Percentiles rank a stretch among this genome's conserved stretches.
Conservation (phyloP, 35 echinoderm and acorn worm species). For the Ophiothrix spiculata region DNA sequence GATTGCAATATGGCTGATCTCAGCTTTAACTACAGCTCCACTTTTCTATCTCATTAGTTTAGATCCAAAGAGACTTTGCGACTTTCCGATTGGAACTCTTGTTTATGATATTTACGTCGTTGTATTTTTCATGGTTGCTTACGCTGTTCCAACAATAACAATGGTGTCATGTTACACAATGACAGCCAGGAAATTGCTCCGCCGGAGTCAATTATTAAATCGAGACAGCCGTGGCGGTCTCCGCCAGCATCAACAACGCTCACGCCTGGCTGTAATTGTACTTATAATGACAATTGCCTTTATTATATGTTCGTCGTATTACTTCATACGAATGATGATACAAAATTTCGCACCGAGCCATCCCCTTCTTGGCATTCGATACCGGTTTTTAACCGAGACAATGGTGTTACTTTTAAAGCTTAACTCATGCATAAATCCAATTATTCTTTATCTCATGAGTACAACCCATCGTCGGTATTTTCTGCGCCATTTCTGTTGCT, state of each 20-base stretch:
- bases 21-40: neutral
- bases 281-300: constrained; percentile 24
- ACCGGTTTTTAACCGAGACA: neutral
- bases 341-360: neutral
- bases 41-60: neutral
- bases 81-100: neutral
- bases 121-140: neutral
- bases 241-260: constrained; percentile 19
- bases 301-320: neutral
- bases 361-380: neutral
- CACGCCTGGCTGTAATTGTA: constrained; percentile 8
- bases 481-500: neutral
- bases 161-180: neutral
- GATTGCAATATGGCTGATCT: neutral
- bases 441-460: constrained; percentile 23
- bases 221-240: neutral
- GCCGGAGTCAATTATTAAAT: neutral
- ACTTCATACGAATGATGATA: neutral
- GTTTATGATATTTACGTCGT: neutral
- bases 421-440: constrained; percentile 17
- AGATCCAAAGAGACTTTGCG: neutral
- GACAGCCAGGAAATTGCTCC: neutral
- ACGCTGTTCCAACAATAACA: neutral
- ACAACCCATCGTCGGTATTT: constrained; percentile 1
- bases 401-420: neutral